Conservation (phyloP, 2,797 vertebrate genomes). For the Chiloscyllium punctatum region DNA sequence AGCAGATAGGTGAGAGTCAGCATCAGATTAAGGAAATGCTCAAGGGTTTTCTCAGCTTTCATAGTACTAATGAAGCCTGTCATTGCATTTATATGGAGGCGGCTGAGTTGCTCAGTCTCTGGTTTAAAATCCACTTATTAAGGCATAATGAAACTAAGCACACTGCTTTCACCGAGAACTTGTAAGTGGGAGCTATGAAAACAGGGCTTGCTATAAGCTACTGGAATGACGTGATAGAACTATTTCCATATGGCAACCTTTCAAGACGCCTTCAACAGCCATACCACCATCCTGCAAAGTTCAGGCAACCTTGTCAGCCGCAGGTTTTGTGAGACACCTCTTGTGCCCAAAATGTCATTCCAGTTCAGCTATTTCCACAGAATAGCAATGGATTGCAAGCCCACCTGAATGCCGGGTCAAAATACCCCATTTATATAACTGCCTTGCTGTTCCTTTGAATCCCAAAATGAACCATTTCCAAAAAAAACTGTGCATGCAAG, state of each 20-base stretch:
- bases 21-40: conserved; percentile 37
- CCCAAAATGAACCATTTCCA: background rate
- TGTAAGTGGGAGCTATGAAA: conserved; percentile 35
- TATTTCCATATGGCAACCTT: conserved; percentile 36
- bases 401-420: background rate
- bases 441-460: background rate
- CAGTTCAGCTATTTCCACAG: background rate
- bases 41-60: conserved; percentile 38
- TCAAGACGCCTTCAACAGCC: conserved; percentile 18
- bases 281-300: background rate
- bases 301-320: conserved; percentile 17
- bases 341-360: background rate
- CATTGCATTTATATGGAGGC: conserved; percentile 35
- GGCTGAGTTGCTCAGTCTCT: conserved; percentile 35
- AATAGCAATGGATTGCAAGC: background rate
- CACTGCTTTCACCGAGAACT: conserved; percentile 22
- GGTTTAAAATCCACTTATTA: conserved; percentile 39
- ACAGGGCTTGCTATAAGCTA: conserved; percentile 21
- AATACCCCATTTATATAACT: too few species aligned
- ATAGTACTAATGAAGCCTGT: conserved; percentile 38
- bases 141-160: conserved; percentile 38
- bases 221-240: conserved; percentile 13
- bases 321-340: background rate
- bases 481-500: background rate
- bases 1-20: conserved; percentile 37